Percentiles rank a stretch among this genome's conserved stretches.
phyloP scores from a whole-genome alignment of 2,888 invertebrate species.

The Xestia c-nigrum region DNA sequence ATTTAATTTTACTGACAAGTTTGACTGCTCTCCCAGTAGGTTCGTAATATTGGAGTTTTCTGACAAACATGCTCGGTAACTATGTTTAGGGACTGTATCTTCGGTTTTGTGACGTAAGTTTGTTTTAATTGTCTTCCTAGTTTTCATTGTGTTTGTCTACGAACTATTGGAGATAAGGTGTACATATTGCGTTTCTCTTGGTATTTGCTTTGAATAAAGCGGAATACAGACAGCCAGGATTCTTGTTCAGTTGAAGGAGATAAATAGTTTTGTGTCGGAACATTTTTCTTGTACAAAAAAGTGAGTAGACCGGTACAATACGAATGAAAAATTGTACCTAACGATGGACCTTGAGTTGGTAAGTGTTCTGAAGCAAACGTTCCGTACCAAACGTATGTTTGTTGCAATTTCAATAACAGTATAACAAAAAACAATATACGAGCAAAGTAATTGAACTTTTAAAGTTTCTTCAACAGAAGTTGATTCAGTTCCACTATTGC shows the following conservation, averaged over 20 bases:
- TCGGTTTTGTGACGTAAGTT: constrained; percentile 37
- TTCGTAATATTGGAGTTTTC: constrained; percentile 47
- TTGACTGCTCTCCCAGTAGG: constrained; percentile 47
- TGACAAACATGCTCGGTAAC: constrained; percentile 34
- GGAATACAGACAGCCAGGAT: neutral
- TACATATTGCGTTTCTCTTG: constrained; percentile 25
- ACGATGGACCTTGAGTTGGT: constrained; percentile 17
- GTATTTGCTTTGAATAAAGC: constrained; percentile 24
- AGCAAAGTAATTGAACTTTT: constrained; percentile 43
- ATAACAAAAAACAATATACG: constrained; percentile 28
- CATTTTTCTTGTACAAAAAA: constrained; percentile 9
- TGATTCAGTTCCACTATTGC: constrained; percentile 44
- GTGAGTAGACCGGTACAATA: constrained; percentile 11
- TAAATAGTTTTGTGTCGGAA: constrained; percentile 3
- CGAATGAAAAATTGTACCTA: constrained; percentile 13
- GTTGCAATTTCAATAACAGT: constrained; percentile 7
- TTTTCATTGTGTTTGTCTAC: constrained; percentile 37
- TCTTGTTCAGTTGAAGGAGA: constrained; percentile 30
- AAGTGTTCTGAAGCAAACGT: constrained; percentile 22
- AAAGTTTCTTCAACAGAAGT: constrained; percentile 32
- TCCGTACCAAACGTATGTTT: constrained; percentile 26
- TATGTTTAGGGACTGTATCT: constrained; percentile 32
- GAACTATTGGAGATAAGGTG: constrained; percentile 30
- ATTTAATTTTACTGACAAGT: constrained; percentile 63
- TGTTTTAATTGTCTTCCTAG: constrained; percentile 40